Percentiles rank a stretch among this genome's conserved stretches.
Evolutionary conservation across 2,888 invertebrate genomes (phyloP).

Genomic region (Diogma glabrata): DNA sequence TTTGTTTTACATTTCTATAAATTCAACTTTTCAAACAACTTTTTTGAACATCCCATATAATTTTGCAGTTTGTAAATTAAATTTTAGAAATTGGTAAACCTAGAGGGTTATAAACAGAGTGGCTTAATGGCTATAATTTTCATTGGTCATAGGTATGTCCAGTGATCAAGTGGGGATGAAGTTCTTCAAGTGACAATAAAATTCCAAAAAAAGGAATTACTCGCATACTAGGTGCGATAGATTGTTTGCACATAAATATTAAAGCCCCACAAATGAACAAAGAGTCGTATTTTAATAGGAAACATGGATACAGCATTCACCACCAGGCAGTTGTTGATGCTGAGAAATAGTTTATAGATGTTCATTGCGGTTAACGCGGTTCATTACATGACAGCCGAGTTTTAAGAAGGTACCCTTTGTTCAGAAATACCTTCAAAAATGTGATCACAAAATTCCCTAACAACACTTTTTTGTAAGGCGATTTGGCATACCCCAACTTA

Average conservation of each 20-base stretch:
- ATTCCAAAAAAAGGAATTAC: neutral
- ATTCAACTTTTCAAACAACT: too few relatives aligned
- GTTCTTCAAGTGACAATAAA: neutral
- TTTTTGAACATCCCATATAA: too few relatives aligned
- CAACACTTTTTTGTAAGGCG: neutral
- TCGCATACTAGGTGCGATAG: neutral
- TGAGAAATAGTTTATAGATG: neutral
- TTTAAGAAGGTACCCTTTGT: neutral
- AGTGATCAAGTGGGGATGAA: neutral
- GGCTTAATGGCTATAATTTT: neutral
- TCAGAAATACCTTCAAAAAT: neutral
- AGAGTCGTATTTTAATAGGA: conserved; percentile 18
- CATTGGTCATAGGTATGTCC: neutral
- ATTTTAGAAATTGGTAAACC: too few relatives aligned
- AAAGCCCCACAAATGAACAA: conserved; percentile 13
- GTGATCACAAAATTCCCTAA: neutral
- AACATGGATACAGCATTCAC: conserved; percentile 18
- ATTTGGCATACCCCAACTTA: neutral
- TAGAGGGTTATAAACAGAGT: neutral
- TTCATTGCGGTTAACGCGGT: neutral
- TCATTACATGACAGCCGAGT: neutral
- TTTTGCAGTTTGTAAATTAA: too few relatives aligned
- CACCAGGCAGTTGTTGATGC: neutral
- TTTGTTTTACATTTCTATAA: too few relatives aligned
- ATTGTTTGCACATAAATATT: neutral